Conservation (phyloP, 2,113 vertebrate species). For the Esox niger region DNA sequence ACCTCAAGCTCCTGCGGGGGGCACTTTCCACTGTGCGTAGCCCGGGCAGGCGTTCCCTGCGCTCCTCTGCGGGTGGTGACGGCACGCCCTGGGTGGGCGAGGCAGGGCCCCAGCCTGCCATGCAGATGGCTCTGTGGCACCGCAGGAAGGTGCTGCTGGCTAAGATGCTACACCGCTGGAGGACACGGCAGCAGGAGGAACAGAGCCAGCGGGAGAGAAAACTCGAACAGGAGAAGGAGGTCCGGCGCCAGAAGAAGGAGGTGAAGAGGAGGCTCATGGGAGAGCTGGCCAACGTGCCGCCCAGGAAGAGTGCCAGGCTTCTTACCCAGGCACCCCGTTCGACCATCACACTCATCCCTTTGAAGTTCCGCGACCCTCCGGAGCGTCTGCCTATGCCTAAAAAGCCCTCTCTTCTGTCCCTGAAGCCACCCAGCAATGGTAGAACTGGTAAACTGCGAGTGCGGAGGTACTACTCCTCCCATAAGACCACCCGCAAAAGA, state of each 20-base stretch:
- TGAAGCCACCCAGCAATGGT: conserved; percentile 58
- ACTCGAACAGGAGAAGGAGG: conserved; percentile 78
- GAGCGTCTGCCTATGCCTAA: conserved; percentile 64
- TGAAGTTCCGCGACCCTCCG: conserved; percentile 80
- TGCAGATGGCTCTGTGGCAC: conserved; percentile 88
- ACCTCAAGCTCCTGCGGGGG: conserved; percentile 91
- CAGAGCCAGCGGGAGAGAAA: conserved; percentile 76
- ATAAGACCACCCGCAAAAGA: conserved; percentile 69
- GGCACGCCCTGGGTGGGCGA: conserved; percentile 52
- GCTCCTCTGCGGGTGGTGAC: conserved; percentile 77
- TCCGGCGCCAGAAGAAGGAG: conserved; percentile 82
- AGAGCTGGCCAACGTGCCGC: conserved; percentile 86
- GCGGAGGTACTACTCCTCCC: conserved; percentile 74
- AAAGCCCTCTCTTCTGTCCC: conserved; percentile 59
- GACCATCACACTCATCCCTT: conserved; percentile 76
- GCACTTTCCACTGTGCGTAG: conserved; percentile 83
- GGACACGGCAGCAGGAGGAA: conserved; percentile 75
- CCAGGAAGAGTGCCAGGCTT: conserved; percentile 92
- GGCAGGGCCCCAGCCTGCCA: conserved; percentile 74
- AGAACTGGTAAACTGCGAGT: conserved; percentile 47
- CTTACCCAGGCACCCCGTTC: conserved; percentile 82
- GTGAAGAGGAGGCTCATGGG: conserved; percentile 88
- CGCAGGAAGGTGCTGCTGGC: conserved; percentile 85
- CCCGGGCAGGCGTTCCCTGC: conserved; percentile 80
- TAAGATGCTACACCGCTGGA: conserved; percentile 78